phyloP scores from a whole-genome alignment of 2,888 invertebrate genomes.

The Magallana nippona region DNA sequence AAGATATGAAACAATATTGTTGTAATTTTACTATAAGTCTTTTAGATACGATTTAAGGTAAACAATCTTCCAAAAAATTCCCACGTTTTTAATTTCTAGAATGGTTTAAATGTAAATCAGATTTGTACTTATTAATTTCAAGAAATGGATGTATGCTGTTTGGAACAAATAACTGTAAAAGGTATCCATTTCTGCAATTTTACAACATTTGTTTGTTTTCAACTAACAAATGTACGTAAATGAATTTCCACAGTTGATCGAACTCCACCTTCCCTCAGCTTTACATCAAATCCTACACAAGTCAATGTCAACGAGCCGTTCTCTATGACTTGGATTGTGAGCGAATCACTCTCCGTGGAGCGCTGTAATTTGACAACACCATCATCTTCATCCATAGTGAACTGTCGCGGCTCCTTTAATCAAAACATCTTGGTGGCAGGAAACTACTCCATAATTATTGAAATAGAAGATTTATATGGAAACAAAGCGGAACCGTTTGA shows the following conservation, averaged over 20 bases:
- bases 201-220: too few species aligned
- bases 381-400: background rate
- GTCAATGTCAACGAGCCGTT: background rate
- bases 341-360: background rate
- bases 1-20: too few species aligned
- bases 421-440: background rate
- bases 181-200: too few species aligned
- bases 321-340: background rate
- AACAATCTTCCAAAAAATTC: too few species aligned
- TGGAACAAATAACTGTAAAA: too few species aligned
- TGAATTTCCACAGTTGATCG: background rate
- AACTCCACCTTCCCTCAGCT: background rate
- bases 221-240: too few species aligned
- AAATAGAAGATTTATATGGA: background rate
- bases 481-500: background rate
- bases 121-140: too few species aligned
- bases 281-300: background rate
- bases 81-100: too few species aligned
- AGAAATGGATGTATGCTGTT: too few species aligned
- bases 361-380: conserved; percentile 1
- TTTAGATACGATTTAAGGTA: too few species aligned
- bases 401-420: background rate
- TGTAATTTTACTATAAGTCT: too few species aligned
- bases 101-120: too few species aligned
- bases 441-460: background rate